phyloP scores from a whole-genome alignment of 2,797 vertebrate genomes.

The Brotula barbata region DNA sequence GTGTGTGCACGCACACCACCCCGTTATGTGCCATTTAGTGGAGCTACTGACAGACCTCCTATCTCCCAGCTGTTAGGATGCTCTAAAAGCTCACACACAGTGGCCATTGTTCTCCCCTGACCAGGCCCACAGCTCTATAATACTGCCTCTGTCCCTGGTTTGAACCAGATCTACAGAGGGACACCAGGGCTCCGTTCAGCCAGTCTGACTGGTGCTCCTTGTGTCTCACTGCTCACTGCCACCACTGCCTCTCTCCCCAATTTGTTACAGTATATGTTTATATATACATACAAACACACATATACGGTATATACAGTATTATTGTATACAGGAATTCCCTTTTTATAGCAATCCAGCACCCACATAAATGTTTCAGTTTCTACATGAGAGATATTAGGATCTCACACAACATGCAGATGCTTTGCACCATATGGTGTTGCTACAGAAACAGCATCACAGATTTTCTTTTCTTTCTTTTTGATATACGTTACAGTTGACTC shows the following conservation, averaged over 20 bases:
- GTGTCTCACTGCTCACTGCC: slow-evolving; percentile 44
- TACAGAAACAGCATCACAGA: too few relatives aligned
- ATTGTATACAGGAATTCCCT: too few relatives aligned
- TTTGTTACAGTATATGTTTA: too few relatives aligned
- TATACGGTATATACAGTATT: too few relatives aligned
- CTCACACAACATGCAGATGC: too few relatives aligned
- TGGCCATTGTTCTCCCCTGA: slow-evolving; percentile 77
- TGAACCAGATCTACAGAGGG: slow-evolving; percentile 57
- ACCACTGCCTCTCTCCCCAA: slow-evolving; percentile 21
- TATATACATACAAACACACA: too few relatives aligned
- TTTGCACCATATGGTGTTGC: too few relatives aligned
- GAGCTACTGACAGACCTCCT: slow-evolving; percentile 60
- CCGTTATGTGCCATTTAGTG: slow-evolving; percentile 57
- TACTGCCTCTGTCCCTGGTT: slow-evolving; percentile 75
- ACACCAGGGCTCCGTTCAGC: slow-evolving; percentile 62
- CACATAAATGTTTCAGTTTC: too few relatives aligned
- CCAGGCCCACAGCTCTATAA: slow-evolving; percentile 69
- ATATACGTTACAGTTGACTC: too few relatives aligned
- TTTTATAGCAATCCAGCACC: too few relatives aligned
- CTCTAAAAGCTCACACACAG: slow-evolving; percentile 73
- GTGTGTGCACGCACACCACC: slow-evolving; percentile 30
- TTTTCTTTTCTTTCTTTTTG: too few relatives aligned
- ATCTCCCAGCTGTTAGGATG: slow-evolving; percentile 78
- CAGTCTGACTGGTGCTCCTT: slow-evolving; percentile 63
- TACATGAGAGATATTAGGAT: too few relatives aligned